Base-by-base conservation (phyloP, 2,113 vertebrate genomes). In the Acinonyx jubatus region DNA sequence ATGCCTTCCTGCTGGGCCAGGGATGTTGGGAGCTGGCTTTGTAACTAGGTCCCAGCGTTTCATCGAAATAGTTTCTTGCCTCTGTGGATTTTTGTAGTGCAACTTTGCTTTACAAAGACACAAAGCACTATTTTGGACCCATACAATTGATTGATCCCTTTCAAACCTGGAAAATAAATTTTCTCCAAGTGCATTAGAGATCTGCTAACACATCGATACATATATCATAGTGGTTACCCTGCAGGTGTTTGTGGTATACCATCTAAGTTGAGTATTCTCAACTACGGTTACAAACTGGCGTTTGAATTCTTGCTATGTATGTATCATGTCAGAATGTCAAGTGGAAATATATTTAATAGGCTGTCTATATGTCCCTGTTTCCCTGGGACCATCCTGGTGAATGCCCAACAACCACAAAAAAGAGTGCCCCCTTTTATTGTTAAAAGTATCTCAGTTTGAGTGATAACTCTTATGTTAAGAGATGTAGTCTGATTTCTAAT, bases 91-190 rank as follows among this genome's bases (percentile, higher is more conserved):
- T 92, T 92, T 84, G 55, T 33, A 88, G 57, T 55, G 36, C 57
- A 88, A 45, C 31, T 25, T 90, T 78, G 76, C 48, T 97, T 29
- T 57, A n/a, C 41, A 27, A 19, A 55, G 41, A 48, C 66, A 68
- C 80, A 52, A 71, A 94, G 45, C 90, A 94, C 90, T 57, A 76
- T 73, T 98, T 97, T 90, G 63, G 66, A 90, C 33, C 73, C 33
- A 61, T 38, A 41, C n/a, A 82, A 92, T 92, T 96, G 74, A 94
- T 27, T 41, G 92, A 84, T 87, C 65, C 65, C 48, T 89, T 97
- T 97, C 83, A 80, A 94, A 57, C 11, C 55, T 76, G 25, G 50
- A 96, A 96, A 92, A 94, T 27, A 95, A 50, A 96, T 96, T 92
- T 97, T 93, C 82, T 96, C 38, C 74, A 73, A 89, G 79, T 89